Evolutionary conservation across 2,888 invertebrate species (phyloP).

Genomic region (Peribatodes rhomboidaria): DNA sequence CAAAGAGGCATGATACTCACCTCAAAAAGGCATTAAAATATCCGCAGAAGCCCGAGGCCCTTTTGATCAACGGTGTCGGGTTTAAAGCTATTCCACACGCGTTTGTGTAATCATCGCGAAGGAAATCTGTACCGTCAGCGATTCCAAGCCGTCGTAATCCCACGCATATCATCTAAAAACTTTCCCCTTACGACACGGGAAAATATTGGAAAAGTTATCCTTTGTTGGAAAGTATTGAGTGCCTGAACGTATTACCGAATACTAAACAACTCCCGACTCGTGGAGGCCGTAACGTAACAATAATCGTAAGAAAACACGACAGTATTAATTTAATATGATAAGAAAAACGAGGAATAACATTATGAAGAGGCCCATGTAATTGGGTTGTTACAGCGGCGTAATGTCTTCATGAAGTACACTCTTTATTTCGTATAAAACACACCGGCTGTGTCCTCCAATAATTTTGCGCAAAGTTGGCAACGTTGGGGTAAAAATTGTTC

Average conservation of each 20-base stretch:
- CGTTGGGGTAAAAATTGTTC: constrained; percentile 34
- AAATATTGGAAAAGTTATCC: constrained; percentile 62
- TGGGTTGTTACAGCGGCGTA: constrained; percentile 52
- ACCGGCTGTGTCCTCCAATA: constrained; percentile 47
- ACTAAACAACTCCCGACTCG: constrained; percentile 30
- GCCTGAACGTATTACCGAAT: constrained; percentile 44
- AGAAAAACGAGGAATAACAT: constrained; percentile 52
- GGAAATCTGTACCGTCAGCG: constrained; percentile 62
- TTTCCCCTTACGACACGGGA: constrained; percentile 51
- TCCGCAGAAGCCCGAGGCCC: constrained; percentile 55
- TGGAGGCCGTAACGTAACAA: constrained; percentile 46
- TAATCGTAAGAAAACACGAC: constrained; percentile 52
- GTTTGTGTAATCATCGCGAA: constrained; percentile 70
- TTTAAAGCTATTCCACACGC: constrained; percentile 60
- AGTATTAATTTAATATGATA: constrained; percentile 54
- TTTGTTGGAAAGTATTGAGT: constrained; percentile 49
- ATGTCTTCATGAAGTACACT: constrained; percentile 52
- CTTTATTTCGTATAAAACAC: constrained; percentile 53
- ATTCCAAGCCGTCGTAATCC: constrained; percentile 48
- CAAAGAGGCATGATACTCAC: constrained; percentile 57
- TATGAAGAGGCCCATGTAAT: constrained; percentile 52
- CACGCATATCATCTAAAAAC: constrained; percentile 54
- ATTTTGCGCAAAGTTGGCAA: constrained; percentile 36
- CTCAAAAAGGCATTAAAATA: constrained; percentile 61
- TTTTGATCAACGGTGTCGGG: constrained; percentile 63